Conservation (phyloP, 2,888 invertebrate species). For the Pelosia muscerda region DNA sequence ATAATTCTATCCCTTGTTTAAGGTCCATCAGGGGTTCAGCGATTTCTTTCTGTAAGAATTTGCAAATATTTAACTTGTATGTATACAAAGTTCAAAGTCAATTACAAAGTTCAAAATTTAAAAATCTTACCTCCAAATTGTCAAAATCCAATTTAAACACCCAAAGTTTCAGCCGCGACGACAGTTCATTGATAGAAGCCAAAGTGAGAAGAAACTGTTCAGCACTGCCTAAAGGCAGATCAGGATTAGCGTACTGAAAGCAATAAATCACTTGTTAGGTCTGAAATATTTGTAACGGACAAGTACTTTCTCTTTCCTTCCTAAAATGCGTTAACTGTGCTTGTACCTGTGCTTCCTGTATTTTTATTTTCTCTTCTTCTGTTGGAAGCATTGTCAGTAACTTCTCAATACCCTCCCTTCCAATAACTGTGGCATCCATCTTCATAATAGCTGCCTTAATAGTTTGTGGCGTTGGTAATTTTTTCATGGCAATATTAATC, state of each 20-base stretch:
- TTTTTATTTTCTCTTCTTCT: slow-evolving; percentile 98
- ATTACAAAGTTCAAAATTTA: neutral
- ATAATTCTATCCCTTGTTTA: slow-evolving; percentile 97
- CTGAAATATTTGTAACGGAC: neutral
- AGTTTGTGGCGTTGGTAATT: slow-evolving; percentile 98
- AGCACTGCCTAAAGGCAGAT: slow-evolving; percentile 96
- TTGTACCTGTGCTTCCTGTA: slow-evolving; percentile 97
- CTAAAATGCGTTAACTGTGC: neutral
- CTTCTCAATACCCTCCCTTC: slow-evolving; percentile 99
- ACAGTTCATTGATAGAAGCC: slow-evolving; percentile 97
- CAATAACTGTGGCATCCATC: slow-evolving; percentile 99
- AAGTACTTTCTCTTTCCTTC: neutral
- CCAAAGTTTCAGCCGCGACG: slow-evolving; percentile 98
- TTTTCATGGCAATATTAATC: slow-evolving; percentile 99
- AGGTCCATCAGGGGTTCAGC: slow-evolving; percentile 99
- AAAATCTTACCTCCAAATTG: slow-evolving; percentile 92
- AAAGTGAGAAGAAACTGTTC: slow-evolving; percentile 99
- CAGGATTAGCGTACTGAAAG: slow-evolving; percentile 92
- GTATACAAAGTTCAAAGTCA: no score
- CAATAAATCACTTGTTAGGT: neutral
- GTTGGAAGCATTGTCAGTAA: slow-evolving; percentile 98
- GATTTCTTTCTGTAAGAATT: slow-evolving; percentile 92
- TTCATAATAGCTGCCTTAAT: slow-evolving; percentile 99
- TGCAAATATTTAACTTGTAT: neutral
- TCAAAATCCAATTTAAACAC: slow-evolving; percentile 99